These are phyloP conservation scores for Melanerpes formicivorus DNA, from an alignment of 2,113 vertebrate species.

Conservation along the genomic window DNA sequence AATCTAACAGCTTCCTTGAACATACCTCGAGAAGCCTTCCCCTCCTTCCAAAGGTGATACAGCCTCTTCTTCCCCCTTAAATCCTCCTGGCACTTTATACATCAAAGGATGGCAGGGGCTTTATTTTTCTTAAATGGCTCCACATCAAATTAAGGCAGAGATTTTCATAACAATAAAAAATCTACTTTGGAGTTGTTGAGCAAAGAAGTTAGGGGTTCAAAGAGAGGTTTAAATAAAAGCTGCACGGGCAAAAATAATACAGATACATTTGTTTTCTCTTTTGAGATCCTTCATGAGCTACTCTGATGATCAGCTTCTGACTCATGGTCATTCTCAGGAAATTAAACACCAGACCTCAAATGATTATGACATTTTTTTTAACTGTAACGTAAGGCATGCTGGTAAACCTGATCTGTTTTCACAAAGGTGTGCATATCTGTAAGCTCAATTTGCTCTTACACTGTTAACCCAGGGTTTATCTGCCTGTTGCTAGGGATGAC, in stretches of 20 bases:
- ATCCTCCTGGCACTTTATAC: neutral
- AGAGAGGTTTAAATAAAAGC: constrained; percentile 14
- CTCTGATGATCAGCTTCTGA: neutral
- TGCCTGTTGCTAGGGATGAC: neutral
- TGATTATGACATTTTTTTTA: neutral
- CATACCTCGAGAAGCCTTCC: no score
- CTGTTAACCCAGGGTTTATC: neutral
- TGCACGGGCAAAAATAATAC: neutral
- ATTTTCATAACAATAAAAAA: constrained; percentile 34
- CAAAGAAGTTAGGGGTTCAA: neutral
- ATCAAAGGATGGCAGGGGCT: neutral
- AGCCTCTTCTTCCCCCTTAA: no score
- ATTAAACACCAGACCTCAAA: neutral
- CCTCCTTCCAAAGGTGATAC: no score
- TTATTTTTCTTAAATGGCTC: neutral
- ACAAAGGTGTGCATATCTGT: neutral
- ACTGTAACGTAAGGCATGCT: neutral
- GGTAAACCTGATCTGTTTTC: constrained; percentile 7
- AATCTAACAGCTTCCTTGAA: no score
- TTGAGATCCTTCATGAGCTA: neutral
- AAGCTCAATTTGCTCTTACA: constrained; percentile 1
- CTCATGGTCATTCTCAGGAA: neutral
- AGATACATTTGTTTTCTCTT: neutral
- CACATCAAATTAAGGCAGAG: constrained; percentile 11
- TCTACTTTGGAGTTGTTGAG: neutral